Conservation (phyloP, 2,113 vertebrate species). For the Bos indicus region DNA sequence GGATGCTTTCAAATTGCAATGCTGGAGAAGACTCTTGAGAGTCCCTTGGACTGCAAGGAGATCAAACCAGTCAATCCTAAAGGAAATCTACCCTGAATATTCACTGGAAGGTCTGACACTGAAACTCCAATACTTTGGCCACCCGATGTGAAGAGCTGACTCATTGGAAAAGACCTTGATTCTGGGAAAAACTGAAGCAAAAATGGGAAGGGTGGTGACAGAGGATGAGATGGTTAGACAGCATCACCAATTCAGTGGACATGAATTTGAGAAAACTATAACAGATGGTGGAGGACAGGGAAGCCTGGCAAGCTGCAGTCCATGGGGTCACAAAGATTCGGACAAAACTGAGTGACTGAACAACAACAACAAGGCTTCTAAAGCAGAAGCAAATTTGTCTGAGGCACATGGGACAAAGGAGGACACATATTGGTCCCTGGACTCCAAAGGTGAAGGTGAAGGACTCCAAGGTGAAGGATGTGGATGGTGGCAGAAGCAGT, state of each 20-base stretch:
- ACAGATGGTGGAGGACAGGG: neutral
- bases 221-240: neutral
- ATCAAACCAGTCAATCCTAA: neutral
- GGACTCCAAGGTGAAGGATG: neutral
- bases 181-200: neutral
- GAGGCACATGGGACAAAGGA: neutral
- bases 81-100: neutral
- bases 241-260: neutral
- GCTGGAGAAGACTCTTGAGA: neutral
- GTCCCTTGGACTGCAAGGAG: neutral
- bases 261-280: neutral
- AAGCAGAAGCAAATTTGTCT: neutral
- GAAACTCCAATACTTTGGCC: neutral
- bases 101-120: neutral
- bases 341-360: neutral
- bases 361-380: neutral
- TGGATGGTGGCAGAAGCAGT: neutral
- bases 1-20: neutral
- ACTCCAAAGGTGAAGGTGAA: neutral
- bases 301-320: neutral
- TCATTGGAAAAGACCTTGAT: neutral
- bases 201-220: neutral
- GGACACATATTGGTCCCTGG: neutral
- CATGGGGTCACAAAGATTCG: neutral
- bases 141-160: neutral